These are phyloP conservation scores for Drymonia ruficornis DNA, from an alignment of 2,888 invertebrate genomes.

Conservation along the genomic window DNA sequence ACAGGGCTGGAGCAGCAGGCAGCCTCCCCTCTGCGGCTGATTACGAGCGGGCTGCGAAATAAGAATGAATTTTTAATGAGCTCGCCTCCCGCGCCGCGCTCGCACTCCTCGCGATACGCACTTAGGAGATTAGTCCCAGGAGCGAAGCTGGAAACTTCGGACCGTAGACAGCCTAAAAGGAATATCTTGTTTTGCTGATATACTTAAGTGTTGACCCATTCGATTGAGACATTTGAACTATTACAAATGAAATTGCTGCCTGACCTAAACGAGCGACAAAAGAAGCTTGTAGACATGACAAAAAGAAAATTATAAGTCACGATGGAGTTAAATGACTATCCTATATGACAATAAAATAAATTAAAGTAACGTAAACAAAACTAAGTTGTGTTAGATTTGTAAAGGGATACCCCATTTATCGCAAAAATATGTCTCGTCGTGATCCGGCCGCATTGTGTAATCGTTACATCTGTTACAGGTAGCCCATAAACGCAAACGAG, in stretches of 20 bases:
- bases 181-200: constrained; percentile 32
- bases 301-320: no score
- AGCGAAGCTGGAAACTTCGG: constrained; percentile 62
- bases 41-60: constrained; percentile 75
- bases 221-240: no score
- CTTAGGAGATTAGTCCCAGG: constrained; percentile 83
- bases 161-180: constrained; percentile 46
- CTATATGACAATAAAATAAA: no score
- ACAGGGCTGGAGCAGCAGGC: constrained; percentile 54
- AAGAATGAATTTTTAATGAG: constrained; percentile 85
- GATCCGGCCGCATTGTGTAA: constrained; percentile 1
- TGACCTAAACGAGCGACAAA: no score
- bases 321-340: no score
- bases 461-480: constrained; percentile 39
- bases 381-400: background rate
- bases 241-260: no score
- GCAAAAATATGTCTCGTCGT: background rate
- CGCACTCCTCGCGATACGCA: constrained; percentile 67
- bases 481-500: constrained; percentile 57
- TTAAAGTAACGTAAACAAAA: no score
- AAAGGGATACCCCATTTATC: background rate
- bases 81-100: constrained; percentile 41
- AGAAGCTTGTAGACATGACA: no score
- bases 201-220: constrained; percentile 7
- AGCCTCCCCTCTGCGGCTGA: constrained; percentile 68